These are phyloP conservation scores for Aleadryas rufinucha DNA, from an alignment of 2,113 vertebrate species.

Conservation along the genomic window DNA sequence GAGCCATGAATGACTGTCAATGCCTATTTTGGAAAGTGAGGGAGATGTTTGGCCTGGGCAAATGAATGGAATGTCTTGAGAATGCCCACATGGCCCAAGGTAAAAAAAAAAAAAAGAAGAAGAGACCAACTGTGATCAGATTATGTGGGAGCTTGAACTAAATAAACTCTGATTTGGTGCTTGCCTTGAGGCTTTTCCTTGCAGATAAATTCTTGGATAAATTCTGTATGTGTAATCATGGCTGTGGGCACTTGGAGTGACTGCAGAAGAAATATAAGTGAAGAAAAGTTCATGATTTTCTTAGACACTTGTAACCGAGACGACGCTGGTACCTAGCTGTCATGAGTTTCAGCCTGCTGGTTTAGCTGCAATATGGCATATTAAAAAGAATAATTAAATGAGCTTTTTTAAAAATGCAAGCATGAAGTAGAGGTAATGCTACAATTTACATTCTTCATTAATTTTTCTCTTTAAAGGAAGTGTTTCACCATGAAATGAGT, in stretches of 20 bases:
- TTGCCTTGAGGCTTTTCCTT: neutral
- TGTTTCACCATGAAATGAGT: neutral
- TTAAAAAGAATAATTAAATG: neutral
- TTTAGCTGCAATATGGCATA: neutral
- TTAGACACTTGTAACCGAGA: neutral
- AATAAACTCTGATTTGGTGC: neutral
- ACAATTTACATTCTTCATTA: neutral
- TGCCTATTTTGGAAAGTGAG: slow-evolving; percentile 26
- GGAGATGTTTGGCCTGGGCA: neutral
- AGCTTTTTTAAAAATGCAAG: neutral
- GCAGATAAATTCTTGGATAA: neutral
- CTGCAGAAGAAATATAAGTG: neutral
- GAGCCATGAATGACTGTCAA: neutral
- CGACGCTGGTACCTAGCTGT: neutral
- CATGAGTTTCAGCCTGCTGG: neutral
- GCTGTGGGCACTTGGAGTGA: neutral
- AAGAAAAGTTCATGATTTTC: neutral
- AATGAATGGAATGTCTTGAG: slow-evolving; percentile 33
- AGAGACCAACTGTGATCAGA: neutral
- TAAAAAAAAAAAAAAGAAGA: neutral
- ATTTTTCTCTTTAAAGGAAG: neutral
- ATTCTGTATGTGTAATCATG: neutral
- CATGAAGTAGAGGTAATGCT: neutral
- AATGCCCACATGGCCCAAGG: neutral
- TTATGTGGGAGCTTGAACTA: neutral